Percentiles rank a stretch among this genome's conserved stretches.
phyloP scores from a whole-genome alignment of 2,888 invertebrate genomes.

The Mayetiola destructor region DNA sequence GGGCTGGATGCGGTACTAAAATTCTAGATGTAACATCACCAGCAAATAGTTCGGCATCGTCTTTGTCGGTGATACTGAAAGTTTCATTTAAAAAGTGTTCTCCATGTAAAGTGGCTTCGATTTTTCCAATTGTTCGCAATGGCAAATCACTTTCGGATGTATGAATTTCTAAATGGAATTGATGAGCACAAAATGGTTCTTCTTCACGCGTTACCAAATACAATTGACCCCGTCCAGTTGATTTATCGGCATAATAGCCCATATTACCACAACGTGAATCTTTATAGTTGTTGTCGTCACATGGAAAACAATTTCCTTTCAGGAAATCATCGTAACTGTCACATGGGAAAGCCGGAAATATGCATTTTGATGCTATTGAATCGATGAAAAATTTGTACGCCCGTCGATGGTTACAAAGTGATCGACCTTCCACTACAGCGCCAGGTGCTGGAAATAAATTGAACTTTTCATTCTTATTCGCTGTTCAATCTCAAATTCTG shows the following conservation, averaged over 20 bases:
- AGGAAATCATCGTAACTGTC: constrained; percentile 70
- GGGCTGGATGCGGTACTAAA: constrained; percentile 75
- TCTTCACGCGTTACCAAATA: constrained; percentile 79
- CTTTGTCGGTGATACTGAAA: constrained; percentile 73
- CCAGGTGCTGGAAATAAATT: constrained; percentile 37
- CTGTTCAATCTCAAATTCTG: not conserved
- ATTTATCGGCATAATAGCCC: constrained; percentile 85
- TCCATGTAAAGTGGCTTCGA: constrained; percentile 65
- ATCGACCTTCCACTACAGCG: constrained; percentile 69
- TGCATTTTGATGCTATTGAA: constrained; percentile 78
- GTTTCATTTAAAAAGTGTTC: constrained; percentile 74
- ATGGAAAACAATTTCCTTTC: constrained; percentile 61
- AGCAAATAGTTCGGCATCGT: constrained; percentile 56
- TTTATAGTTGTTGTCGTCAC: constrained; percentile 35
- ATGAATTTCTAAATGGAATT: constrained; percentile 71
- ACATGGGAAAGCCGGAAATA: constrained; percentile 84
- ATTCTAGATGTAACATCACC: constrained; percentile 65
- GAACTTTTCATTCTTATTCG: not conserved
- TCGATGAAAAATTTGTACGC: constrained; percentile 92
- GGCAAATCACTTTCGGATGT: constrained; percentile 52
- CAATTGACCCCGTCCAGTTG: constrained; percentile 69
- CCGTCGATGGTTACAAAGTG: constrained; percentile 81
- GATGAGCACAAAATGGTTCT: constrained; percentile 87
- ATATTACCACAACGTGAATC: constrained; percentile 68
- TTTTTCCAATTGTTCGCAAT: constrained; percentile 48